A percentile compares a stretch with the other conserved stretches of the same genome.
phyloP scores from a whole-genome alignment of 1,140 invertebrate genomes.

The Sycophila sp. region DNA sequence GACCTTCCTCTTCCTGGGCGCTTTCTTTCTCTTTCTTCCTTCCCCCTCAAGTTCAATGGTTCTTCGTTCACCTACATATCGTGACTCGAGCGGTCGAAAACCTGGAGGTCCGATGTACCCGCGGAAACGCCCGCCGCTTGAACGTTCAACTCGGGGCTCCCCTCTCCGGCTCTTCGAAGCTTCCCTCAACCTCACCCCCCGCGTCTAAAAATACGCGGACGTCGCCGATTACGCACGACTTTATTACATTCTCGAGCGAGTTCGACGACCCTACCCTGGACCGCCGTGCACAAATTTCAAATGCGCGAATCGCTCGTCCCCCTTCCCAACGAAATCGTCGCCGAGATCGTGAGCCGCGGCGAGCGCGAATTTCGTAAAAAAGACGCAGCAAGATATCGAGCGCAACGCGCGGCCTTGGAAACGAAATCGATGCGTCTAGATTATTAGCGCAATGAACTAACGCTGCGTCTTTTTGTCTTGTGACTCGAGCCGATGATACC shows the following conservation, averaged over 20 bases:
- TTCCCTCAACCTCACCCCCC: background rate
- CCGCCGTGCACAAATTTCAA: too few relatives aligned
- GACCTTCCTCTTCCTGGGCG: background rate
- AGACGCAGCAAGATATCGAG: too few relatives aligned
- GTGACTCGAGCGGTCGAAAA: too few relatives aligned
- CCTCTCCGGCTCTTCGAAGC: background rate
- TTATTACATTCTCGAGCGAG: constrained; percentile 7
- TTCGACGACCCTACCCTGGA: background rate
- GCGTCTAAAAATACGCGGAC: constrained; percentile 14
- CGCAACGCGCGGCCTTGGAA: constrained; percentile 2
- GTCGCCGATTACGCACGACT: background rate
- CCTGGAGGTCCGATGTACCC: too few relatives aligned
- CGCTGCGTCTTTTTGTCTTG: too few relatives aligned
- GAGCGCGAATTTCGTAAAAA: too few relatives aligned
- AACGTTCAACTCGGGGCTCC: background rate
- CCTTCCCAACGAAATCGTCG: background rate
- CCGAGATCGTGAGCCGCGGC: background rate
- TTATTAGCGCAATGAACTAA: too few relatives aligned
- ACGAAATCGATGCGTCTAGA: constrained; percentile 21
- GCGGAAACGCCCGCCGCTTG: too few relatives aligned
- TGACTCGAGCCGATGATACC: too few relatives aligned
- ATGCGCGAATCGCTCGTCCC: background rate
- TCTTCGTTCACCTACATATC: too few relatives aligned
- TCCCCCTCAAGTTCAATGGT: too few relatives aligned
- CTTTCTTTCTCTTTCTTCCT: background rate